Conservation (phyloP, 2,888 invertebrate species). For the Amiota communis region DNA sequence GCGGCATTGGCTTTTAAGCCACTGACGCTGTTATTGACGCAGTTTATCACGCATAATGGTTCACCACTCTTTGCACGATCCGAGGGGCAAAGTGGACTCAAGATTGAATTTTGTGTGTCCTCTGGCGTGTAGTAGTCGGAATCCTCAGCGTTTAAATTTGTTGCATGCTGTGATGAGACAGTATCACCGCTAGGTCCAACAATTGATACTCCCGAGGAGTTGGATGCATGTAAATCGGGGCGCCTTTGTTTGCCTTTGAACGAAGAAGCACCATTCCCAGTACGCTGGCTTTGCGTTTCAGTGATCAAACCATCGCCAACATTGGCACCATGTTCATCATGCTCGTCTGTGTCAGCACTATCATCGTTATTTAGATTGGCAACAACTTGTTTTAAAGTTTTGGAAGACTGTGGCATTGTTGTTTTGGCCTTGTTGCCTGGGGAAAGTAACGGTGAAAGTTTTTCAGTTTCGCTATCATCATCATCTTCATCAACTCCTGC, state of each 20-base stretch:
- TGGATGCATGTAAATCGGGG: slow-evolving; percentile 38
- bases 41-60: slow-evolving; percentile 45
- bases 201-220: slow-evolving; percentile 31
- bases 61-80: slow-evolving; percentile 58
- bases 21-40: slow-evolving; percentile 10
- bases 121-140: slow-evolving; percentile 87
- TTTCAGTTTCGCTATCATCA: slow-evolving; percentile 88
- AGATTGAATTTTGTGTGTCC: slow-evolving; percentile 81
- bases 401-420: slow-evolving; percentile 44
- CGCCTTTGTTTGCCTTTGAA: slow-evolving; percentile 47
- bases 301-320: neutral
- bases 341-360: slow-evolving; percentile 15
- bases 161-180: slow-evolving; percentile 31
- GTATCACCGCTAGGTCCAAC: slow-evolving; percentile 30
- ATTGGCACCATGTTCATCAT: slow-evolving; percentile 28
- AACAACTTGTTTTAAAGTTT: slow-evolving; percentile 55
- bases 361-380: slow-evolving; percentile 28
- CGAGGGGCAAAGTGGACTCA: slow-evolving; percentile 76
- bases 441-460: slow-evolving; percentile 82
- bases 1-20: slow-evolving; percentile 37
- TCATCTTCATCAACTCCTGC: slow-evolving; percentile 72
- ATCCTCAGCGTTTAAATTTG: slow-evolving; percentile 76
- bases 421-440: slow-evolving; percentile 58
- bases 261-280: slow-evolving; percentile 41
- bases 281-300: no score